Evolutionary conservation across 2,113 vertebrate species (phyloP), one percentile per base, ranked within the genome.

Genomic region (Paraplagusia blochii): DNA sequence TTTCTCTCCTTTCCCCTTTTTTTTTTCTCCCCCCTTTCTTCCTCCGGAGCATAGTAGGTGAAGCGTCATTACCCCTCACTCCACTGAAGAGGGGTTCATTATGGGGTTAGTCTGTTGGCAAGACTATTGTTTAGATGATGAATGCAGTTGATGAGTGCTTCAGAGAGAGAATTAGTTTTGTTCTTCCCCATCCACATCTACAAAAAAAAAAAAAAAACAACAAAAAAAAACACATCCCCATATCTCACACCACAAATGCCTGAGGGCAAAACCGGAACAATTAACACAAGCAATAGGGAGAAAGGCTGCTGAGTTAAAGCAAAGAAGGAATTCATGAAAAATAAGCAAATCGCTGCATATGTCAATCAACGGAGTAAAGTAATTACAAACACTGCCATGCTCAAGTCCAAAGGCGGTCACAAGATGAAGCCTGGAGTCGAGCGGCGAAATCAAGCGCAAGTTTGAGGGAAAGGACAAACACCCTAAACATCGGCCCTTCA

Each of bases 51-150:
- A 93, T 94, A 93, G 94, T 92, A 94, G 93, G 93, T 92, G 92
- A 88, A 96, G 95, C 94, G 92, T 97, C 96, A 96, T 97, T 95
- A 96, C 94, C 93, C 93, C 93, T 93, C 93, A 94, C 93, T 96
- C 92, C 91, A 92, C 91, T 91, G 93, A 95, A 94, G 91, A 96
- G 93, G 72, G 92, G 91, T 94, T 95, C 95, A 95, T 96, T 96
- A 96, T 93, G 90, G 93, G 94, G 93, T 92, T 95, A 94, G 93
- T 92, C 93, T 95, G 91, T 97, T 95, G 94, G 94, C 92, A 93
- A 94, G 93, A 93, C 93, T 94, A 94, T 95, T 96, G 93, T 95
- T 95, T 94, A 91, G 91, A 95, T 97, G 95, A 96, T 94, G 92
- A 95, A 97, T 98, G 93, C 89, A 90, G 88, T 90, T 89, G 85